These are phyloP conservation scores for Vidua macroura DNA, from an alignment of 2,113 vertebrate species.

Conservation along the genomic window DNA sequence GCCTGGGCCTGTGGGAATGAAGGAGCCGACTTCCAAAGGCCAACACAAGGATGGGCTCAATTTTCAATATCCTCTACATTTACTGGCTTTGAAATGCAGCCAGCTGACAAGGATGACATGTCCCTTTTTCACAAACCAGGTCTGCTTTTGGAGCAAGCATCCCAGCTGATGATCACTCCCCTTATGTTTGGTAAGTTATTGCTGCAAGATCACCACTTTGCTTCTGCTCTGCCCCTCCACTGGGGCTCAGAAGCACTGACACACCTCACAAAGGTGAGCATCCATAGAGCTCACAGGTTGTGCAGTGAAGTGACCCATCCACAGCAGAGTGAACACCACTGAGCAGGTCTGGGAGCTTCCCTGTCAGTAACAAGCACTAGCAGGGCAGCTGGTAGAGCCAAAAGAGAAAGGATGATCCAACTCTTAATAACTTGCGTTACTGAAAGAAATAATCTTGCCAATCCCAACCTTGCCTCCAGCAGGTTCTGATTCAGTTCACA, in stretches of 20 bases:
- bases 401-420: not conserved
- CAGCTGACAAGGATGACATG: not conserved
- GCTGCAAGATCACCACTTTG: not conserved
- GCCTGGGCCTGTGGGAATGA: not conserved
- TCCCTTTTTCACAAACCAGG: not conserved
- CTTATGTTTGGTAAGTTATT: not conserved
- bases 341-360: not conserved
- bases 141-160: not conserved
- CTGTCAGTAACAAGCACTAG: not conserved
- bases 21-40: not conserved
- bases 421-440: not conserved
- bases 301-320: not conserved
- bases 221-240: not conserved
- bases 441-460: not conserved
- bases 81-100: not conserved
- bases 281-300: accelerated
- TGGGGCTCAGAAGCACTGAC: not conserved
- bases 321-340: not conserved
- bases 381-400: not conserved
- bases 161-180: not conserved
- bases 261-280: not conserved
- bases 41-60: not conserved
- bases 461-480: not conserved
- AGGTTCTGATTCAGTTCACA: not conserved
- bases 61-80: not conserved